phyloP scores from a whole-genome alignment of 2,888 invertebrate species.

The Mythimna impura region DNA sequence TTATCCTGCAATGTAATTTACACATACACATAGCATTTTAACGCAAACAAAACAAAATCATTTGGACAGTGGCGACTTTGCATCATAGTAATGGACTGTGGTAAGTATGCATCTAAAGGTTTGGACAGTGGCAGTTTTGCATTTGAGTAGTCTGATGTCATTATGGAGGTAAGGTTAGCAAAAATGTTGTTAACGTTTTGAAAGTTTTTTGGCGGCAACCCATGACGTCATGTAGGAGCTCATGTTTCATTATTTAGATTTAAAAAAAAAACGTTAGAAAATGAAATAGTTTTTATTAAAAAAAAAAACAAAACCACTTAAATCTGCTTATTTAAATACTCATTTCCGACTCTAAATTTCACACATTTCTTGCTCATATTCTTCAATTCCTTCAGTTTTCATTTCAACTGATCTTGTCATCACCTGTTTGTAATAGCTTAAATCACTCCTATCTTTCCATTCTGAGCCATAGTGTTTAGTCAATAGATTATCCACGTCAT shows the following conservation, averaged over 20 bases:
- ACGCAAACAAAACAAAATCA: constrained; percentile 7
- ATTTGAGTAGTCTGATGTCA: constrained; percentile 6
- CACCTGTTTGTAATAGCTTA: constrained; percentile 32
- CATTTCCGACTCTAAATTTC: constrained; percentile 18
- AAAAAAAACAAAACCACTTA: constrained; percentile 9
- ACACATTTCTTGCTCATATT: constrained; percentile 27
- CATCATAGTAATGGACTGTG: constrained; percentile 4
- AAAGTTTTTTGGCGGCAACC: constrained; percentile 10
- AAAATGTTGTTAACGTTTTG: constrained; percentile 10
- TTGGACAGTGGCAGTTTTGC: constrained; percentile 6
- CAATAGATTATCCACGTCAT: constrained; percentile 19
- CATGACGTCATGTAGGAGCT: constrained; percentile 9
- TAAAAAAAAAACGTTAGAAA: constrained; percentile 15
- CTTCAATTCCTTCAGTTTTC: constrained; percentile 25
- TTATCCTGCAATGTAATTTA: constrained; percentile 7
- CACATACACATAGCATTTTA: constrained; percentile 2
- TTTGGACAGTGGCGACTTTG: constrained; percentile 10
- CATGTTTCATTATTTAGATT: constrained; percentile 12
- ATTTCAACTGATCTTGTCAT: constrained; percentile 27
- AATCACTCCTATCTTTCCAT: constrained; percentile 29
- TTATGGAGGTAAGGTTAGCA: constrained; percentile 10
- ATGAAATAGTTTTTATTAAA: constrained; percentile 9
- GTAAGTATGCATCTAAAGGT: constrained; percentile 4
- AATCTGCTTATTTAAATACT: constrained; percentile 15
- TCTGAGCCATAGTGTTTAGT: constrained; percentile 22